Base-by-base conservation (phyloP, 2,113 vertebrate species). In the Enhydra lutris region DNA sequence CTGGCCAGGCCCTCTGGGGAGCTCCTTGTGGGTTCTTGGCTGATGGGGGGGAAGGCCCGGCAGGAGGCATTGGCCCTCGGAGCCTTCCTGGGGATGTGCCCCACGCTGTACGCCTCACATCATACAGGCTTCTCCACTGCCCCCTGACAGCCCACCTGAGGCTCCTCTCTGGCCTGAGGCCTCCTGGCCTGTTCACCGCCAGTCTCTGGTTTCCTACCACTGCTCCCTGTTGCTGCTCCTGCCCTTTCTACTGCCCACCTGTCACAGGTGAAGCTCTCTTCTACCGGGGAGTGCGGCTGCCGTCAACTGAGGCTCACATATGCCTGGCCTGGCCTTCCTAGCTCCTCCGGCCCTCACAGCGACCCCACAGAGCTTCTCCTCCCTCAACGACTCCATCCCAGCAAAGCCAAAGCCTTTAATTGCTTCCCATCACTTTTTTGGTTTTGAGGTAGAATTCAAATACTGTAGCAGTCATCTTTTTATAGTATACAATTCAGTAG, bases 281-380 rank as follows among this genome's bases (percentile, higher is more conserved):
- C 20, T 24, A n/a, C 2, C 21, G 6, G 10, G 34, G 69, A 23
- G 1, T 0, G 36, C 4, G n/a, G 50, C 42, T 69, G 55, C 74
- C 34, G 4, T 7, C 39, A 2, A n/a, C 1, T 7, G 18, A 65
- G 1, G 26, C 1, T 45, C 50, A 3, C 67, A 1, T 4, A 0
- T 2, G 14, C 15, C 52, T n/a, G 9, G 7, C 36, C 34, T 0
- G 2, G 29, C 65, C 42, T n/a, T 42, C 2, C 45, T 14, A 13
- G 5, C 34, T 39, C 61, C 42, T 8, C 55, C 45, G 39, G 2
- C 14, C 45, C 21, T 61, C 23, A 50, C 65, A 17, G 24, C 0
- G 6, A 50, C n/a, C n/a, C 34, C 52, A 10, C 15, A 0, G 0
- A 34, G 29, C 83, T 52, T 11, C 57, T 61, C 79, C 20, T 17